These are phyloP conservation scores for Apteryx owenii DNA, from an alignment of 2,113 vertebrate genomes.

Conservation along the genomic window DNA sequence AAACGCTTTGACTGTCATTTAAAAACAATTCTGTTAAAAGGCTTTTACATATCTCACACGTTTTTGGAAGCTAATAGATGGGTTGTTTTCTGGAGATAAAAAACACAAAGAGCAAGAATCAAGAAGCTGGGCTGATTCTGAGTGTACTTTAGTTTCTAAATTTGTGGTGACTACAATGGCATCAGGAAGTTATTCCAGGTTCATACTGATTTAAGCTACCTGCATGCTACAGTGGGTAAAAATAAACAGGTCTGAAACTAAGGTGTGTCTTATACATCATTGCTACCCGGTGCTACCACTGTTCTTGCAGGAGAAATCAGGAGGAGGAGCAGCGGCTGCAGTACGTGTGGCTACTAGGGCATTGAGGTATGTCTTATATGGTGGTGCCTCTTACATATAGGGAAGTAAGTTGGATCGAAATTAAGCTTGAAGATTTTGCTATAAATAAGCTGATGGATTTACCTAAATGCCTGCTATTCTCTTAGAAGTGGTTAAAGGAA, in stretches of 20 bases:
- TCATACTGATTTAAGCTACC: background rate
- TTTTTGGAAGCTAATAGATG: constrained; percentile 52
- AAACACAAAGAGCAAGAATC: background rate
- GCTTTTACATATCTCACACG: constrained; percentile 51
- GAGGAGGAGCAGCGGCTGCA: background rate
- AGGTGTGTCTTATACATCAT: background rate
- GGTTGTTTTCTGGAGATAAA: constrained; percentile 59
- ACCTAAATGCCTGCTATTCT: background rate
- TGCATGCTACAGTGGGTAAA: background rate
- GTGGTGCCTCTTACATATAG: background rate
- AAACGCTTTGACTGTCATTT: constrained; percentile 49
- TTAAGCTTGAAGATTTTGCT: background rate
- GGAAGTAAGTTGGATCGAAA: background rate
- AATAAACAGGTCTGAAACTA: background rate
- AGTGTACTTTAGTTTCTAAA: background rate
- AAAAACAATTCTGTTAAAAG: constrained; percentile 60
- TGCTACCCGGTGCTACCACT: background rate
- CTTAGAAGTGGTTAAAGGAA: background rate
- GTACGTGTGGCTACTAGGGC: background rate
- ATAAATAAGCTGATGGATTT: background rate
- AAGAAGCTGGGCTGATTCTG: constrained; percentile 4
- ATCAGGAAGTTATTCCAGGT: background rate
- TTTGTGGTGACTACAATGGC: background rate
- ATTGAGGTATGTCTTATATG: background rate
- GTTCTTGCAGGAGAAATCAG: background rate